Percentiles rank a stretch among this genome's conserved stretches.
Evolutionary conservation across 1,140 invertebrate species (phyloP).

Genomic region (Pristionchus pacificus): DNA sequence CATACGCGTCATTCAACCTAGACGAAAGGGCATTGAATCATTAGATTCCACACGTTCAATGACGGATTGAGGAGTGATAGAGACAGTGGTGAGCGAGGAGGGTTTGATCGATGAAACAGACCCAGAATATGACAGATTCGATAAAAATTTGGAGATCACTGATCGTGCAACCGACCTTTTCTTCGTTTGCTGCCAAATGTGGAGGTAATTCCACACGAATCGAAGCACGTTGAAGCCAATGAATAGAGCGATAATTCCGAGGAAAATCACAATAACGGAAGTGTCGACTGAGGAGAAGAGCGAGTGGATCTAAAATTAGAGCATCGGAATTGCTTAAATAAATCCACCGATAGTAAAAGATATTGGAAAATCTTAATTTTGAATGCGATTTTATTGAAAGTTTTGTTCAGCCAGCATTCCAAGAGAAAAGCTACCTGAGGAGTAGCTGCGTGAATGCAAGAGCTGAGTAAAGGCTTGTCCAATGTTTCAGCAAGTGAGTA

Average conservation of each 20-base stretch:
- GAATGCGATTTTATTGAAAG: conserved; percentile 38
- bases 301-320: conserved; percentile 25
- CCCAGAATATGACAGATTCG: too few relatives aligned
- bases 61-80: too few relatives aligned
- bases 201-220: conserved; percentile 42
- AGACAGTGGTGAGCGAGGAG: too few relatives aligned
- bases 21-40: too few relatives aligned
- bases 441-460: background rate
- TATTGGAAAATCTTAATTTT: background rate
- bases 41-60: too few relatives aligned
- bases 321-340: too few relatives aligned
- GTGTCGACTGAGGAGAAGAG: conserved; percentile 44
- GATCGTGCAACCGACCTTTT: conserved; percentile 32
- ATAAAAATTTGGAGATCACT: too few relatives aligned
- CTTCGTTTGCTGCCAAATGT: conserved; percentile 50
- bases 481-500: conserved; percentile 32
- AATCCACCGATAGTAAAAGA: too few relatives aligned
- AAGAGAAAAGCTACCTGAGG: background rate
- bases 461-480: background rate
- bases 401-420: conserved; percentile 30
- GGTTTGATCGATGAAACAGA: too few relatives aligned
- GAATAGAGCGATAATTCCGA: conserved; percentile 30
- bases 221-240: conserved; percentile 38
- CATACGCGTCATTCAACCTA: too few relatives aligned
- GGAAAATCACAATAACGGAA: conserved; percentile 34